These are phyloP conservation scores for Julus scandinavius DNA, from an alignment of 2,888 invertebrate genomes.

Conservation along the genomic window DNA sequence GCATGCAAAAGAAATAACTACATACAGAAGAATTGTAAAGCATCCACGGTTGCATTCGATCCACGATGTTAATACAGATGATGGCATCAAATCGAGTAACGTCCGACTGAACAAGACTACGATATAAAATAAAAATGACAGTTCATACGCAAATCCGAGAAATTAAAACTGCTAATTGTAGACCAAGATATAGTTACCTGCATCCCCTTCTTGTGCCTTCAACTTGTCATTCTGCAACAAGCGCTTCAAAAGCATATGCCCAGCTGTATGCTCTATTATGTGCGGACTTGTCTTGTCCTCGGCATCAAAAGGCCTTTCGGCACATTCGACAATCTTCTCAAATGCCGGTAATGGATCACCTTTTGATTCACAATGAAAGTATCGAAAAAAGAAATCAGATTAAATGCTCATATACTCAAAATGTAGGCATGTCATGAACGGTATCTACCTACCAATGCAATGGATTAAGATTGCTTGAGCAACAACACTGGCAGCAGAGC, in stretches of 20 bases:
- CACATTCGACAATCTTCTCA: slow-evolving; percentile 43
- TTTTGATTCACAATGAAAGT: not conserved
- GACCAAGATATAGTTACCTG: slow-evolving; percentile 11
- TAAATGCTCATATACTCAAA: not conserved
- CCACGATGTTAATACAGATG: slow-evolving; percentile 10
- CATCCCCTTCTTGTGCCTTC: not conserved
- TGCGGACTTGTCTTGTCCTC: slow-evolving; percentile 18
- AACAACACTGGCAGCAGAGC: not conserved
- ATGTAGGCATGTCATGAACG: not conserved
- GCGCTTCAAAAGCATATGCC: slow-evolving; percentile 45
- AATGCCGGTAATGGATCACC: slow-evolving; percentile 12
- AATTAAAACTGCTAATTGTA: not conserved
- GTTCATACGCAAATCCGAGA: not conserved
- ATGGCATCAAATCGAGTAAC: slow-evolving; percentile 3
- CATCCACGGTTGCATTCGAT: slow-evolving; percentile 52
- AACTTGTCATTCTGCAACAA: slow-evolving; percentile 50
- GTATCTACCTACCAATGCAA: slow-evolving; percentile 38
- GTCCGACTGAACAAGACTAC: slow-evolving; percentile 38
- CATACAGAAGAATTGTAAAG: slow-evolving; percentile 49
- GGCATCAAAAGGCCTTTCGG: slow-evolving; percentile 9
- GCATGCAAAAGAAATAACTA: not conserved
- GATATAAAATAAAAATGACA: not conserved
- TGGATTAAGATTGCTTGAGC: slow-evolving; percentile 28
- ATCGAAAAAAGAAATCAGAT: not conserved
- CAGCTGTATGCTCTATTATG: slow-evolving; percentile 52